Conservation (phyloP, 2,888 invertebrate species). For the Brachypterus glaber region DNA sequence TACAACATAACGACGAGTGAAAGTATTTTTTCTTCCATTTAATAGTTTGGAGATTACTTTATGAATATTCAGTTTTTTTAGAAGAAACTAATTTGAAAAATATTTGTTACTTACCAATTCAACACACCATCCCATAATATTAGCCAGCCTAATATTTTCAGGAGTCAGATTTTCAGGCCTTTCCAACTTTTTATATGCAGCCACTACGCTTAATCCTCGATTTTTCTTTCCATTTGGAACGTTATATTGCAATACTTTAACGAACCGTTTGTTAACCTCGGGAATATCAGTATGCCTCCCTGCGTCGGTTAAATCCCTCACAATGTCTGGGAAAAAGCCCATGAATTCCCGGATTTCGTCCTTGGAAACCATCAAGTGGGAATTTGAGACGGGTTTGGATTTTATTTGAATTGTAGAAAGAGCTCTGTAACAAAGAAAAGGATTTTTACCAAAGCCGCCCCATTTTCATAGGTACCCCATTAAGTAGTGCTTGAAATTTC, state of each 20-base stretch:
- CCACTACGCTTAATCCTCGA: conserved; percentile 62
- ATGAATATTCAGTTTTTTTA: too few relatives aligned
- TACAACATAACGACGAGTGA: too few relatives aligned
- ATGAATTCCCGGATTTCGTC: conserved; percentile 82
- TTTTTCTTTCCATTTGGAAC: conserved; percentile 85
- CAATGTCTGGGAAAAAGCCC: conserved; percentile 80
- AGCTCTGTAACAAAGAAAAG: conserved; percentile 38
- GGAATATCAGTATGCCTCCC: conserved; percentile 67
- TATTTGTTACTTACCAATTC: conserved; percentile 83
- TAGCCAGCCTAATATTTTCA: conserved; percentile 68
- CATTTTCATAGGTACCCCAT: too few relatives aligned
- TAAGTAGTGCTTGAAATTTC: too few relatives aligned
- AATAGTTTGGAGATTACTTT: too few relatives aligned
- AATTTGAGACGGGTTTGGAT: conserved; percentile 51
- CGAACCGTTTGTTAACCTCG: conserved; percentile 71
- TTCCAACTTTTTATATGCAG: conserved; percentile 66
- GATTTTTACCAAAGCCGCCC: too few relatives aligned
- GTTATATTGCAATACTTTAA: conserved; percentile 79
- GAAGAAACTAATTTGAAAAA: too few relatives aligned
- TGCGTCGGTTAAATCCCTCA: conserved; percentile 71
- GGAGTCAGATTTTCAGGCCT: conserved; percentile 58
- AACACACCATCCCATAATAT: conserved; percentile 87
- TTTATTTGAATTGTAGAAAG: conserved; percentile 55
- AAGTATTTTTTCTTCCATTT: too few relatives aligned
- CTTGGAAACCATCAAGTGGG: conserved; percentile 53